phyloP scores from a whole-genome alignment of 2,888 invertebrate species.

The Tinea semifulvella region DNA sequence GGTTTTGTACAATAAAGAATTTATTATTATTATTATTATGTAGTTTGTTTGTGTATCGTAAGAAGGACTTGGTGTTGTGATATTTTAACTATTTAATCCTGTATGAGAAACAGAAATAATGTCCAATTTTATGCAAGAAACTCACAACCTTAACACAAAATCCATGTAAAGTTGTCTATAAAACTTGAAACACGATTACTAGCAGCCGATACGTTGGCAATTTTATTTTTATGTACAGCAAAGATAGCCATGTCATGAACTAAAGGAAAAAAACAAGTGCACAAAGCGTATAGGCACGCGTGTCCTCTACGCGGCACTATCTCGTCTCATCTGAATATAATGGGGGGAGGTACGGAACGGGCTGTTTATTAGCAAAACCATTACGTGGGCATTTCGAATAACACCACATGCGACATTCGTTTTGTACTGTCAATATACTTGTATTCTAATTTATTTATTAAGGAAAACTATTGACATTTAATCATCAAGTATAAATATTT shows the following conservation, averaged over 20 bases:
- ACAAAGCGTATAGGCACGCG: conserved; percentile 11
- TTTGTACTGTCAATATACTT: neutral
- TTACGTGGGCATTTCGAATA: conserved; percentile 35
- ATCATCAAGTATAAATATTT: too few species aligned
- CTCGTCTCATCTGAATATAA: conserved; percentile 58
- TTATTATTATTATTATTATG: too few species aligned
- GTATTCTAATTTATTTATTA: too few species aligned
- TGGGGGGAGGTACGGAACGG: conserved; percentile 40
- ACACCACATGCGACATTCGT: neutral
- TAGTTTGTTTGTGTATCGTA: too few species aligned
- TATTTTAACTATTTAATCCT: too few species aligned
- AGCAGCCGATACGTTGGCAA: neutral
- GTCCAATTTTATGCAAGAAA: too few species aligned
- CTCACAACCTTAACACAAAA: too few species aligned
- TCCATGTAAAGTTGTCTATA: too few species aligned
- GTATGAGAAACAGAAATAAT: too few species aligned
- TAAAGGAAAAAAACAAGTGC: conserved; percentile 2
- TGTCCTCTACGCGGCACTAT: conserved; percentile 25
- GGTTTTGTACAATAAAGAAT: too few species aligned
- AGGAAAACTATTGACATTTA: too few species aligned
- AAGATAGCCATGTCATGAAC: conserved; percentile 7
- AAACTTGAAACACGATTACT: neutral
- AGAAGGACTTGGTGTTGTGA: too few species aligned
- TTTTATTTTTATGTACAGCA: conserved; percentile 5
- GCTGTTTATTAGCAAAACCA: conserved; percentile 36